Conservation (phyloP, 2,888 invertebrate species). For the Cephus pulcher region DNA sequence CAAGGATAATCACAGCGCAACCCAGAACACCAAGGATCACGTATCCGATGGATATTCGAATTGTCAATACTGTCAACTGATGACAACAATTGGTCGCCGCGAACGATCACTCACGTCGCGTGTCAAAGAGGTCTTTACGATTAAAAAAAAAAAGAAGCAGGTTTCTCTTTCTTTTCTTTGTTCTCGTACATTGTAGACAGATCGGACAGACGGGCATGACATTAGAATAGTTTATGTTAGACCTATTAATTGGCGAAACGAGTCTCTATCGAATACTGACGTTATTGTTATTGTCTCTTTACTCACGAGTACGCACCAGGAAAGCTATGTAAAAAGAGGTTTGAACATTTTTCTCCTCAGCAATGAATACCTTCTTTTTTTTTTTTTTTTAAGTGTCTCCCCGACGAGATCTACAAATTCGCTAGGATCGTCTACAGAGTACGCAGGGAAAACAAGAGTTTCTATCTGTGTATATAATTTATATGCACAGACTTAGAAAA, state of each 20-base stretch:
- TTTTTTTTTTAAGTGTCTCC: background rate
- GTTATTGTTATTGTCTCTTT: background rate
- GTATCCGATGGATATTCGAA: background rate
- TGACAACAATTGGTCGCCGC: background rate
- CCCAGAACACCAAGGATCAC: background rate
- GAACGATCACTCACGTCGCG: background rate
- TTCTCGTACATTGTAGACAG: background rate
- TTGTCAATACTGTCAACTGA: background rate
- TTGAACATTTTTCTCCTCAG: background rate
- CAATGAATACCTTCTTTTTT: background rate
- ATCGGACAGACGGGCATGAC: background rate
- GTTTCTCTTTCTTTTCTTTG: constrained; percentile 5
- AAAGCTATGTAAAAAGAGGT: background rate
- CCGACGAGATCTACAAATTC: background rate
- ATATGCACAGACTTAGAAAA: background rate
- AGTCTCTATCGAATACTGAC: background rate
- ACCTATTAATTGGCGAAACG: background rate
- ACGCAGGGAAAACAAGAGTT: background rate
- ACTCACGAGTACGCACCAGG: background rate
- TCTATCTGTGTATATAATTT: background rate
- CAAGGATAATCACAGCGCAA: background rate
- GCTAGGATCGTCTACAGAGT: background rate
- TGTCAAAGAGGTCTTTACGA: background rate
- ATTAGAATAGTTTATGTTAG: background rate
- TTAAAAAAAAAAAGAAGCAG: constrained; percentile 4